Conservation (phyloP, 2,113 vertebrate genomes). For the Phyllostomus hastatus region DNA sequence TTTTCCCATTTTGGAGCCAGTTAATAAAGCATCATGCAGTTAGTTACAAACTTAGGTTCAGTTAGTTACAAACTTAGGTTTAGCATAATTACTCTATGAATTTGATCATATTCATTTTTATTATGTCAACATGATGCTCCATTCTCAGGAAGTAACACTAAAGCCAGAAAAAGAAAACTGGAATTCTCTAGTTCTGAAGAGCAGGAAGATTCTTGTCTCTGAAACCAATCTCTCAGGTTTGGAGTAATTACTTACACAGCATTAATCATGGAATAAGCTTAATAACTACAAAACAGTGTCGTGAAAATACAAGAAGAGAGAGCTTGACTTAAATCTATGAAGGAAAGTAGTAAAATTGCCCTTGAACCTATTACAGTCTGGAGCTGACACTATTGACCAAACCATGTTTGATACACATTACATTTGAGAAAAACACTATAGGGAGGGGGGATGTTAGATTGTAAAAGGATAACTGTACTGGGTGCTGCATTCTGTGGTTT, state of each 20-base stretch:
- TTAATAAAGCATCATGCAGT: too few relatives aligned
- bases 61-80: neutral
- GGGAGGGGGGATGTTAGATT: neutral
- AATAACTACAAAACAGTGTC: neutral
- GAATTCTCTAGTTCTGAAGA: neutral
- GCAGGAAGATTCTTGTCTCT: neutral
- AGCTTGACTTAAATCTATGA: neutral
- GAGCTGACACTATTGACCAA: neutral
- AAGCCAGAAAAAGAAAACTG: neutral
- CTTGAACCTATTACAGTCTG: neutral
- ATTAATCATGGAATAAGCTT: neutral
- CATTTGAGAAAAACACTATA: neutral
- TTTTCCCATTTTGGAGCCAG: neutral
- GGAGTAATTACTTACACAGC: neutral
- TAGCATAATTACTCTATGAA: neutral
- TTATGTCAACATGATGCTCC: neutral
- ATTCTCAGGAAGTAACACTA: neutral
- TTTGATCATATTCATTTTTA: neutral
- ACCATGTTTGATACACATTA: neutral
- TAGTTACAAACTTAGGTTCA: neutral
- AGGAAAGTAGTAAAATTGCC: neutral
- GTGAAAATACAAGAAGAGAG: neutral
- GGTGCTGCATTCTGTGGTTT: neutral
- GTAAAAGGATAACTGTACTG: neutral
- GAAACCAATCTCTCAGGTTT: neutral